Evolutionary conservation across 2,888 invertebrate species (phyloP).

Genomic region (Apodemia zela): DNA sequence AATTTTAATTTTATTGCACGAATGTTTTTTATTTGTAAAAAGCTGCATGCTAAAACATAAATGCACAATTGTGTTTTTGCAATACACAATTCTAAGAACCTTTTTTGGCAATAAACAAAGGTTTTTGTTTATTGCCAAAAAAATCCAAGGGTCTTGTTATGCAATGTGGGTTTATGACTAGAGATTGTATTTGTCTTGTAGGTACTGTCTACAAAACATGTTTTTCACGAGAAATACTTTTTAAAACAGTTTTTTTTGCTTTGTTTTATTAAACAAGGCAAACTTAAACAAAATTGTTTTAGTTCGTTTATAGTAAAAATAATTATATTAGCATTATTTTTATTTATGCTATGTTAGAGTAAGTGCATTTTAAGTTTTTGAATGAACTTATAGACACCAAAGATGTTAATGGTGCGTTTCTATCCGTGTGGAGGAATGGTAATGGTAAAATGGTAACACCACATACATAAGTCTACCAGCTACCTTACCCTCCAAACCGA

Average conservation of each 20-base stretch:
- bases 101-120: conserved; percentile 30
- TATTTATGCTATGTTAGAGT: too few species aligned
- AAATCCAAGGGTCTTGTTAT: not conserved
- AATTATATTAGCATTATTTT: too few species aligned
- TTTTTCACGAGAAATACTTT: not conserved
- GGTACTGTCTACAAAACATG: not conserved
- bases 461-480: too few species aligned
- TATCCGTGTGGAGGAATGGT: too few species aligned
- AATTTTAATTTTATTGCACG: conserved; percentile 6
- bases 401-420: too few species aligned
- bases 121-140: conserved; percentile 3
- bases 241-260: conserved; percentile 7
- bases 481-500: too few species aligned
- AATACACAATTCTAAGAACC: conserved; percentile 42
- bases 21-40: conserved; percentile 33
- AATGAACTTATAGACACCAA: too few species aligned
- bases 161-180: conserved; percentile 6
- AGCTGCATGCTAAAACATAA: conserved; percentile 54
- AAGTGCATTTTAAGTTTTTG: too few species aligned
- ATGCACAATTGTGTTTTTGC: conserved; percentile 62
- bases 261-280: too few species aligned
- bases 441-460: too few species aligned
- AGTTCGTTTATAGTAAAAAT: too few species aligned
- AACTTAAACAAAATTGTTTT: too few species aligned
- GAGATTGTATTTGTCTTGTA: not conserved